phyloP scores from a whole-genome alignment of 2,797 vertebrate genomes.

The Diglossa cyanea region DNA sequence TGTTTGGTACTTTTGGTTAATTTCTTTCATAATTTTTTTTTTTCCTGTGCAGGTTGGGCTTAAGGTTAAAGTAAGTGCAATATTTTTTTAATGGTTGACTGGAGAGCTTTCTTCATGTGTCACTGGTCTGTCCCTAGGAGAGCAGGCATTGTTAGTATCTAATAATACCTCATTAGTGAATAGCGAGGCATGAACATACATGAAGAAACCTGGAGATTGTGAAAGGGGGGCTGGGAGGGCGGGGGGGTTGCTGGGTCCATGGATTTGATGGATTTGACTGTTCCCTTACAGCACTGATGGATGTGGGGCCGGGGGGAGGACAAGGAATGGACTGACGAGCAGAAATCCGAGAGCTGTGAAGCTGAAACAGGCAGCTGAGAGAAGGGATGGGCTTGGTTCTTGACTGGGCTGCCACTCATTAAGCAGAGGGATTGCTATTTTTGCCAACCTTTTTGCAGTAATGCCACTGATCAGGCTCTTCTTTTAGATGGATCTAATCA shows the following conservation, averaged over 20 bases:
- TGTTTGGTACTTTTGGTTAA: neutral
- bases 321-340: neutral
- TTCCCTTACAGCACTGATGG: neutral
- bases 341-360: conserved; percentile 20
- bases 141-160: conserved; percentile 59
- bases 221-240: neutral
- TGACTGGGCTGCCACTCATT: neutral
- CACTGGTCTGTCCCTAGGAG: conserved; percentile 48
- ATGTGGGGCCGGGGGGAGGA: neutral
- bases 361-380: conserved; percentile 19
- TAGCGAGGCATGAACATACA: conserved; percentile 44
- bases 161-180: conserved; percentile 70
- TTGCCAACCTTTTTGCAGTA: neutral
- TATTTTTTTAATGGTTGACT: conserved; percentile 71
- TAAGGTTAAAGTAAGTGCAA: conserved; percentile 76
- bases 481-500: neutral
- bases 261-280: neutral
- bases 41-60: conserved; percentile 60
- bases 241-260: neutral
- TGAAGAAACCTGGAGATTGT: conserved; percentile 16
- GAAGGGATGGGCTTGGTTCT: neutral
- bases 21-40: neutral
- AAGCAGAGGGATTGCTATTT: conserved; percentile 12
- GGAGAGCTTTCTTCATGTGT: conserved; percentile 60
- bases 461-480: neutral